Evolutionary conservation across 2,113 vertebrate species (phyloP), one percentile per base, ranked within the genome.

Genomic region (Tachuris rubrigastra): DNA sequence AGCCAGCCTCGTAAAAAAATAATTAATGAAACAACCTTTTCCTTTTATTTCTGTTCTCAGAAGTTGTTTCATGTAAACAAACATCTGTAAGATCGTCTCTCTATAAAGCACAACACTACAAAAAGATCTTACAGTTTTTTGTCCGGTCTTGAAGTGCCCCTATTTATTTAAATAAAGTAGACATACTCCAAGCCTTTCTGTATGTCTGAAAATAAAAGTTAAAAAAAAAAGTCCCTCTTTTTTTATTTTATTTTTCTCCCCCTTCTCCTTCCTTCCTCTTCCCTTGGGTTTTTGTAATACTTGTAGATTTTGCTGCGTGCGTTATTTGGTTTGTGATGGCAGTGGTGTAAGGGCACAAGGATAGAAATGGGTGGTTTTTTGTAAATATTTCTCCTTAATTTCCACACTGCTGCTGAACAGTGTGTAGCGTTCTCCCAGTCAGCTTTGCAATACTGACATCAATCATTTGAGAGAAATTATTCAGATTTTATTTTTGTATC

Each of bases 401-500:
- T 86, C 92, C 98, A 97, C 97, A 96, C 97, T 98, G 97, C 96
- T 92, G 95, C 97, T 96, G 94, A 97, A 89, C 96, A 94, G 97
- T 96, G 97, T 97, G 96, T 92, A 87, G 96, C 92, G 30, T 96
- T 97, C 94, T 97, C 97, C 97, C 96, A 65, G 96, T 98, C 98
- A 97, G 98, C 97, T 98, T 97, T 97, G 97, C 97, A 98, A 97
- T 98, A 97, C 97, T 97, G 97, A 98, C 94, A 94, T 97, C 95
- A 97, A 96, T 97, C 96, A 97, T 98, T 97, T 90, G 97, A 98
- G 97, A 98, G 96, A 97, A 98, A 98, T 97, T 97, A 98, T 97
- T 97, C 97, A 98, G 95, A 98, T 98, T 98, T 98, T 98, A 98
- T 98, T 98, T 98, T 99, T 99, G 95, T 98, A 98, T 98, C 96